phyloP scores from a whole-genome alignment of 1,140 invertebrate genomes.

The Frieseomelitta varia region DNA sequence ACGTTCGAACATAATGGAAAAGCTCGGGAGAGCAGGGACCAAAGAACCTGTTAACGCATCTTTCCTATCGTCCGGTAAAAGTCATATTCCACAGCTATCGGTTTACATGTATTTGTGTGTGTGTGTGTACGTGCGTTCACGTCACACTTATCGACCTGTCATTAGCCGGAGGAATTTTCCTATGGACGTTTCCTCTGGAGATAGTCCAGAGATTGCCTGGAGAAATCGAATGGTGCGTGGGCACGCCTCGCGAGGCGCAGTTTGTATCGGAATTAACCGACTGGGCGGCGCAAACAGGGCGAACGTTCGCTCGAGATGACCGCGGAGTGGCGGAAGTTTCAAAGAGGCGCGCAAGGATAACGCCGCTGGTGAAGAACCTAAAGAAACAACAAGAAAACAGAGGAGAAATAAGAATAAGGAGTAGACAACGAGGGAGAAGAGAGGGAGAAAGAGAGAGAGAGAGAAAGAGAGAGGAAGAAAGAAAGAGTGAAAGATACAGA shows the following conservation, averaged over 20 bases:
- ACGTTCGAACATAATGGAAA: slow-evolving; percentile 17
- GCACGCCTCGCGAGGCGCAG: neutral
- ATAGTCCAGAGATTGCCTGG: too few relatives aligned
- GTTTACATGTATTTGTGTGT: neutral
- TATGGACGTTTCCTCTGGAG: neutral
- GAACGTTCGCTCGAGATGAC: slow-evolving; percentile 27
- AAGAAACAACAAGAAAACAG: slow-evolving; percentile 34
- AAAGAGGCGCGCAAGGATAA: slow-evolving; percentile 48
- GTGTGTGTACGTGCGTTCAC: neutral
- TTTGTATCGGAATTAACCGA: slow-evolving; percentile 46
- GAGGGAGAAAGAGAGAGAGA: slow-evolving; percentile 6
- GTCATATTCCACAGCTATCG: neutral
- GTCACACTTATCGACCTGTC: slow-evolving; percentile 9
- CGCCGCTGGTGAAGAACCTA: slow-evolving; percentile 16
- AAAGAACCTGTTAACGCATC: slow-evolving; percentile 14
- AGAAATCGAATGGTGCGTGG: neutral
- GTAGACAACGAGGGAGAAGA: slow-evolving; percentile 19
- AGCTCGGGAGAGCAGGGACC: neutral
- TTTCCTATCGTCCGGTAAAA: neutral
- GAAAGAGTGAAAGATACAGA: slow-evolving; percentile 14
- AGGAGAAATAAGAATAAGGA: slow-evolving; percentile 24
- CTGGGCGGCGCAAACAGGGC: slow-evolving; percentile 14
- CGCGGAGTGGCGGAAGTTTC: slow-evolving; percentile 37
- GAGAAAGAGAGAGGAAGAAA: slow-evolving; percentile 20
- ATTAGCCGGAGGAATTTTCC: neutral